Evolutionary conservation across 2,113 vertebrate species (phyloP).

Genomic region (Morone saxatilis): DNA sequence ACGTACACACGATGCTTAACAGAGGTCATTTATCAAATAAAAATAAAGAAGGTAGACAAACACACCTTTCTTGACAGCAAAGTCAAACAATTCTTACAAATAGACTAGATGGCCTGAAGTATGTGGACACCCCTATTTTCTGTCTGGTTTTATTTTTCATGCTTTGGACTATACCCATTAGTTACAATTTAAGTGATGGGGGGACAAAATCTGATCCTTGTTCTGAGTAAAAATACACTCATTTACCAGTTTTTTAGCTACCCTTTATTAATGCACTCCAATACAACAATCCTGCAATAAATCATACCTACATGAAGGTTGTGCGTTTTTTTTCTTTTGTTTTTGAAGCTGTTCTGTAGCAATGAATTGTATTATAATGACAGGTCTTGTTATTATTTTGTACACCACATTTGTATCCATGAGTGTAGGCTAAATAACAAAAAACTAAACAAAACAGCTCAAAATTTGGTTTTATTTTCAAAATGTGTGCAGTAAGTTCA

Average conservation of each 20-base stretch:
- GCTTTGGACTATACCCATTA: background rate
- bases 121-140: background rate
- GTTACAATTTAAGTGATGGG: background rate
- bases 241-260: background rate
- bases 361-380: background rate
- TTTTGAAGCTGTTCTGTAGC: background rate
- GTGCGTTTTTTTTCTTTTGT: background rate
- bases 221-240: background rate
- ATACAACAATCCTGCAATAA: background rate
- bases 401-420: background rate
- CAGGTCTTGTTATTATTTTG: background rate
- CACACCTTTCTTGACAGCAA: background rate
- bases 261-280: background rate
- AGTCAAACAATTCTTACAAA: background rate
- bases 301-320: background rate
- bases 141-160: background rate
- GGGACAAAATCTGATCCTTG: background rate
- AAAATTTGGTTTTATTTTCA: conserved; percentile 51
- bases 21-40: background rate
- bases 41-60: background rate
- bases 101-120: background rate
- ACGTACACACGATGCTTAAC: background rate
- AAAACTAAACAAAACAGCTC: conserved; percentile 12
- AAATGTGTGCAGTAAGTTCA: conserved; percentile 6
- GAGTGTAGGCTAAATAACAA: background rate